phyloP scores from a whole-genome alignment of 1,140 invertebrate species.

The roundworm (Caenorhabditis elegans) region DNA sequence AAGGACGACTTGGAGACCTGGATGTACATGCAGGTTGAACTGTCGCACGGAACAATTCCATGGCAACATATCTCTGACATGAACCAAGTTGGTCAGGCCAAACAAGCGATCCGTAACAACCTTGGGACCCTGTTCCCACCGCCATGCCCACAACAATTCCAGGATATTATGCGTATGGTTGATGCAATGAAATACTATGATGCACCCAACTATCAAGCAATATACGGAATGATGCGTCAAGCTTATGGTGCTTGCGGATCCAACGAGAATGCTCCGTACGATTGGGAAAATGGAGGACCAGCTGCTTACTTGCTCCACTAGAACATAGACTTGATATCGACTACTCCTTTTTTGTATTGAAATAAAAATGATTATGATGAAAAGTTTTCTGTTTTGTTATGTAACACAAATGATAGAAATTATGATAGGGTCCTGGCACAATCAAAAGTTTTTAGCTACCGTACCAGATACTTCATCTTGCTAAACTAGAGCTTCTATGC shows the following conservation, averaged over 20 bases:
- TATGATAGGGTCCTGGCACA: no score
- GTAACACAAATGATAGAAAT: no score
- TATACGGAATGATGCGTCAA: conserved; percentile 33
- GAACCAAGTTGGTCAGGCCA: conserved; percentile 24
- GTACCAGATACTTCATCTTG: no score
- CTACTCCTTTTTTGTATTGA: no score
- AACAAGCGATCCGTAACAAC: conserved; percentile 16
- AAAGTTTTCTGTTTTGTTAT: no score
- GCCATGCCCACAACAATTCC: conserved; percentile 27
- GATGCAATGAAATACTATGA: conserved; percentile 34
- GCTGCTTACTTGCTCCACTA: conserved; percentile 20
- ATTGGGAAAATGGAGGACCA: conserved; percentile 33
- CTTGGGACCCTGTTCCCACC: background rate
- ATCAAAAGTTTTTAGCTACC: no score
- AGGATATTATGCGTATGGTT: conserved; percentile 20
- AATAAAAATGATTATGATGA: no score
- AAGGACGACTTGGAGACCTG: conserved; percentile 52
- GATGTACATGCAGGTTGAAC: conserved; percentile 52
- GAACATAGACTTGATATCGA: no score
- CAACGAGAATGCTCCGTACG: conserved; percentile 25
- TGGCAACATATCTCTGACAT: conserved; percentile 45
- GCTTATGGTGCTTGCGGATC: background rate
- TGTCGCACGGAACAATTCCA: conserved; percentile 46
- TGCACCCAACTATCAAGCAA: conserved; percentile 3
- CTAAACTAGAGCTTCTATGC: no score